A percentile compares a stretch with the other conserved stretches of the same genome.
Evolutionary conservation across 2,888 invertebrate genomes (phyloP).

Genomic region (Patella depressa): DNA sequence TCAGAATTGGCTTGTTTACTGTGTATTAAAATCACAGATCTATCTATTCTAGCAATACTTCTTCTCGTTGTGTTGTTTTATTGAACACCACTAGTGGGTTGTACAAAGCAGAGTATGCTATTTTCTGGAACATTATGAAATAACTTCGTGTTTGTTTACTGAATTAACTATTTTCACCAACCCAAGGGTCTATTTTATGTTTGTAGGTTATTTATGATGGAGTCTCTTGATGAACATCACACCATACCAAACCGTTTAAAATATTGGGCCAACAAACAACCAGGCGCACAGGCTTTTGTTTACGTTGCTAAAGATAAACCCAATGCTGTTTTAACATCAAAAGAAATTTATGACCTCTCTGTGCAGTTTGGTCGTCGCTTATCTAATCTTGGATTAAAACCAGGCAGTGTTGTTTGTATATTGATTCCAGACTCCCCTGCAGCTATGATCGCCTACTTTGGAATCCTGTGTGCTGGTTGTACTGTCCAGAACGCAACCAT

Average conservation of each 20-base stretch:
- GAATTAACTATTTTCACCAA: too few relatives aligned
- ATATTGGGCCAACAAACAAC: constrained; percentile 7
- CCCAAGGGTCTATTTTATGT: too few relatives aligned
- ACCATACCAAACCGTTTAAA: constrained; percentile 13
- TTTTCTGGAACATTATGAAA: too few relatives aligned
- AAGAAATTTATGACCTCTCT: constrained; percentile 12
- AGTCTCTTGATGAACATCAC: background rate
- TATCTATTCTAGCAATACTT: too few relatives aligned
- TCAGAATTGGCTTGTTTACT: too few relatives aligned
- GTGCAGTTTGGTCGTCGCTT: constrained; percentile 10
- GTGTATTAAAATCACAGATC: too few relatives aligned
- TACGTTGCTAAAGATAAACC: background rate
- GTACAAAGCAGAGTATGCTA: too few relatives aligned
- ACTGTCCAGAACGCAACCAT: background rate
- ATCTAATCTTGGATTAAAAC: constrained; percentile 4
- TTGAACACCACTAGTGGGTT: too few relatives aligned
- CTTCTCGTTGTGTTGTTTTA: too few relatives aligned
- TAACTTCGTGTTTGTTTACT: too few relatives aligned
- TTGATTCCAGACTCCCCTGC: constrained; percentile 16
- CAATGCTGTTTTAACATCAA: background rate
- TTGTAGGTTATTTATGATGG: too few relatives aligned
- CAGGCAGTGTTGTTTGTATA: constrained; percentile 16
- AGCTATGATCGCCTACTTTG: constrained; percentile 13
- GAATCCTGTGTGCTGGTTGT: constrained; percentile 14
- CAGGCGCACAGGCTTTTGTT: constrained; percentile 10